Base-by-base conservation (phyloP, 2,888 invertebrate genomes). In the Xestoiulus laeticollis region DNA sequence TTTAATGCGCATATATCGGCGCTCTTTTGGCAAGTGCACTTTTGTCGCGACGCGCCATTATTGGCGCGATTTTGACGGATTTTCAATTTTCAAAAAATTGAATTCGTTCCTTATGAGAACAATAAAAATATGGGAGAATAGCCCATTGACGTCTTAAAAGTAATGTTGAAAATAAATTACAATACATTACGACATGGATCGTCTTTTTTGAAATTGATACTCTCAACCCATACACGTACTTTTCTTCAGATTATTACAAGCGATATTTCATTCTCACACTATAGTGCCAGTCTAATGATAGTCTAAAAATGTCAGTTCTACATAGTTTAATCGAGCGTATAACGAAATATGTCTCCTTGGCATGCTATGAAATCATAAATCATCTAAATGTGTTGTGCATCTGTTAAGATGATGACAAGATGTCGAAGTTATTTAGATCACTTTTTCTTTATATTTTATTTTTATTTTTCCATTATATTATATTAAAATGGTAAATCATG, bases 281-380 rank as follows among this genome's bases (percentile, higher is more conserved):
- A 26, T 26, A 78, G 14, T 30, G 78, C 30, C 30, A 30, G 30
- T 78, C 26, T 78, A 78, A 22, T 78, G 78, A 78, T 30, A 78
- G 30, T 78, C 78, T 78, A 14, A 78, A 78, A 30, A 78, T 30
- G 78, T 78, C 78, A 78, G 26, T 78, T 78, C 30, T 78, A 78
- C 26, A 78, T 12, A 78, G 30, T 78, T 78, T 78, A 78, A 78
- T 78, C 30, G 78, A 78, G 30, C 78, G 26, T 26, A 30, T 10
- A 78, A 78, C 12, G 78, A 78, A 22, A 68, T 68, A 26, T 78
- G 78, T 14, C 30, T 26, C 14, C 30, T 16, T 78, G 78, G 22
- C 78, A 78, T 16, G 30, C 8, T 14, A 78, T 78, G 26, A 78
- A 78, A 78, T 78, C 78, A 78, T 78, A 78, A 78, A 78, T 78